A percentile compares a stretch with the other conserved stretches of the same genome.
phyloP scores from a whole-genome alignment of 2,797 vertebrate species.

The Sebastiscus tertius region DNA sequence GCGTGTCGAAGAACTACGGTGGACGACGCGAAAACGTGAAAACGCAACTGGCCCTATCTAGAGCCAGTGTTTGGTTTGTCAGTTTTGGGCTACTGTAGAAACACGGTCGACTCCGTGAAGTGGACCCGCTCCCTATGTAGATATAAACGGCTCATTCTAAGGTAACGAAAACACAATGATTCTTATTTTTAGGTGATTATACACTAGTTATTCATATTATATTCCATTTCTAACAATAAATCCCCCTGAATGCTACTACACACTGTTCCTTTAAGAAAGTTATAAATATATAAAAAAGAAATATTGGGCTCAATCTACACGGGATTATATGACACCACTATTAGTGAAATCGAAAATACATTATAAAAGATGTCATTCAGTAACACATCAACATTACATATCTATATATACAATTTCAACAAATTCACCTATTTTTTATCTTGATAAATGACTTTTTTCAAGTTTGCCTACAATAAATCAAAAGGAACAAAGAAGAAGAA shows the following conservation, averaged over 20 bases:
- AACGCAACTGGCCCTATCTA: too few relatives aligned
- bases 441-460: not conserved
- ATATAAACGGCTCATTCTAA: too few relatives aligned
- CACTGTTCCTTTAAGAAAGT: not conserved
- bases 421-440: not conserved
- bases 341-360: not conserved
- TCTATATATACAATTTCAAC: not conserved
- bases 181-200: too few relatives aligned
- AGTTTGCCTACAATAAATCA: too few relatives aligned
- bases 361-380: not conserved
- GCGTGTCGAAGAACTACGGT: too few relatives aligned
- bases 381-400: not conserved
- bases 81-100: too few relatives aligned
- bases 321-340: not conserved
- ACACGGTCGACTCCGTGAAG: too few relatives aligned
- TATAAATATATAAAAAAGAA: not conserved
- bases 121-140: too few relatives aligned
- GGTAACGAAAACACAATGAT: too few relatives aligned
- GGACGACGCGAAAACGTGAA: fast-evolving
- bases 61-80: too few relatives aligned
- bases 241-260: not conserved
- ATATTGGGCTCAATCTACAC: not conserved
- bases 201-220: too few relatives aligned
- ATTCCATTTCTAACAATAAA: not conserved
- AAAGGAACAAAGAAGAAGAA: not conserved